Conservation (phyloP, 1,140 invertebrate genomes). For the Drosophila pallidifrons region DNA sequence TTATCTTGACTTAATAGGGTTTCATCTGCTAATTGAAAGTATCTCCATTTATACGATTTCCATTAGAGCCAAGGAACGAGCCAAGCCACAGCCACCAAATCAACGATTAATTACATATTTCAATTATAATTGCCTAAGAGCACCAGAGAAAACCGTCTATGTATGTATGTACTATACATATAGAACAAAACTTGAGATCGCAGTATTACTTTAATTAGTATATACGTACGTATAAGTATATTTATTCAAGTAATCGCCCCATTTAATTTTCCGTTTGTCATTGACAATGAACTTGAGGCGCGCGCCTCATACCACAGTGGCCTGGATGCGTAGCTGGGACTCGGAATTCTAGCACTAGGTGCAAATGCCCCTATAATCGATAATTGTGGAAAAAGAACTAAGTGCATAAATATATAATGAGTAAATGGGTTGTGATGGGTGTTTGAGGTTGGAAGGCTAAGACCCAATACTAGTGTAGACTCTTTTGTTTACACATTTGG, state of each 20-base stretch:
- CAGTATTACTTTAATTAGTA: not conserved
- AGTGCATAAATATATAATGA: slow-evolving; percentile 73
- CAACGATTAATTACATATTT: too few relatives aligned
- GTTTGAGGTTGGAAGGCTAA: not conserved
- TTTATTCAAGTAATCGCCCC: slow-evolving; percentile 25
- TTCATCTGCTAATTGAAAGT: slow-evolving; percentile 60
- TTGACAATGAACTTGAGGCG: slow-evolving; percentile 70
- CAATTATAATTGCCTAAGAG: too few relatives aligned
- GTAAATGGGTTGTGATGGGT: not conserved
- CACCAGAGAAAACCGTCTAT: not conserved
- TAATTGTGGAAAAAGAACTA: slow-evolving; percentile 63
- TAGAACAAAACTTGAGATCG: too few relatives aligned
- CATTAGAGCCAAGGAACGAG: not conserved
- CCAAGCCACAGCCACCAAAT: too few relatives aligned
- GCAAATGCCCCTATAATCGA: slow-evolving; percentile 57
- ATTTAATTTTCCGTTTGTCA: slow-evolving; percentile 53
- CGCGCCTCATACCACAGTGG: slow-evolving; percentile 15
- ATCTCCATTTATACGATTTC: slow-evolving; percentile 68
- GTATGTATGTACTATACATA: not conserved
- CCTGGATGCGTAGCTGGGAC: slow-evolving; percentile 12
- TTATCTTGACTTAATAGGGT: slow-evolving; percentile 55
- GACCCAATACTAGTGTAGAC: not conserved
- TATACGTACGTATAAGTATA: too few relatives aligned
- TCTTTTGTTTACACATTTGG: slow-evolving; percentile 57
- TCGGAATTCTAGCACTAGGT: slow-evolving; percentile 10